phyloP scores from a whole-genome alignment of 2,797 vertebrate species.

The Acanthornis magna region DNA sequence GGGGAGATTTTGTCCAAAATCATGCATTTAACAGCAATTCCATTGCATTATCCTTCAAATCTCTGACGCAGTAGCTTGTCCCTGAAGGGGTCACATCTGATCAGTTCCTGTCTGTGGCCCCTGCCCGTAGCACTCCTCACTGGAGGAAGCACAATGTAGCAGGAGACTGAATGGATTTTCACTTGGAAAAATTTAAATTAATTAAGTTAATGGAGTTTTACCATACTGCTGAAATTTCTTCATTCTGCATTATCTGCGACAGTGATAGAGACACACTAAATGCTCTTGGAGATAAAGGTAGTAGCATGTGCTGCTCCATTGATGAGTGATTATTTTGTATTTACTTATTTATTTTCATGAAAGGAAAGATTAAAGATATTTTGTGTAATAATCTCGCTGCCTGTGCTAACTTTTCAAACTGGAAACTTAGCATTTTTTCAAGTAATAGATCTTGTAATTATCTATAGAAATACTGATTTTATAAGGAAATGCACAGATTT shows the following conservation, averaged over 20 bases:
- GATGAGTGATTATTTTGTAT: background rate
- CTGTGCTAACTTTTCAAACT: background rate
- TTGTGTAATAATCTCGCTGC: background rate
- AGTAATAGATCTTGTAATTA: background rate
- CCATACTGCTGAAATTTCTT: background rate
- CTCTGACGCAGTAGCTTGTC: fast-evolving
- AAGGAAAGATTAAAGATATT: background rate
- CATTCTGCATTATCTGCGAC: background rate
- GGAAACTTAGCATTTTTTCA: background rate
- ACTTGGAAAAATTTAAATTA: background rate
- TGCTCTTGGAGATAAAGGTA: background rate
- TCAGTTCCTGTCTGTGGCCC: background rate
- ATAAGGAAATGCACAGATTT: background rate
- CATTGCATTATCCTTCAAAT: fast-evolving
- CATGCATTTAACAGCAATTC: fast-evolving
- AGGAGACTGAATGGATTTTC: background rate
- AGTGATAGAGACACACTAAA: background rate
- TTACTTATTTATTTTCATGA: background rate
- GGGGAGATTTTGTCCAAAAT: background rate
- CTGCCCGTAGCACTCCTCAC: background rate
- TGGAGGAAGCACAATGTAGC: too few species aligned
- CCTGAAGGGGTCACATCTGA: background rate
- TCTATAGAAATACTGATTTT: background rate
- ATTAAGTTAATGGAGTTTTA: background rate
- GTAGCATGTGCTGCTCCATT: background rate